Percentiles rank a stretch among this genome's conserved stretches.
Conservation (phyloP, 2,888 invertebrate species). For the Dysmachus trigonus region DNA sequence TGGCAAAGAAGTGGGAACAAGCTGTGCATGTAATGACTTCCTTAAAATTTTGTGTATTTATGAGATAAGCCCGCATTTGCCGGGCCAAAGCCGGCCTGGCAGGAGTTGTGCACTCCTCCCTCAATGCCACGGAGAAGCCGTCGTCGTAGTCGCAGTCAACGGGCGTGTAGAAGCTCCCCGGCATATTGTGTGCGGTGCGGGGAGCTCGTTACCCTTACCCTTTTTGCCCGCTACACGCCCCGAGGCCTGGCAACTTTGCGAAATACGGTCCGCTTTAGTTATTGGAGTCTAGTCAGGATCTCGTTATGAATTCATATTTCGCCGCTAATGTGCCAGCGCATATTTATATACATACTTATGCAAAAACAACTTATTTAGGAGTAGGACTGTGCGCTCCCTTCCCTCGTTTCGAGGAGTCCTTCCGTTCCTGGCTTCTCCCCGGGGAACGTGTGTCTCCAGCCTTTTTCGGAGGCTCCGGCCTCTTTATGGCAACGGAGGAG, state of each 20-base stretch:
- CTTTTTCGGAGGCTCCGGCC: background rate
- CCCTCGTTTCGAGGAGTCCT: background rate
- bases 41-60: slow-evolving; percentile 41
- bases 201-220: slow-evolving; percentile 18
- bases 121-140: background rate
- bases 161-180: background rate
- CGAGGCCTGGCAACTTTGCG: background rate
- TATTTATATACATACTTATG: slow-evolving; percentile 40
- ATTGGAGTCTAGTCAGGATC: slow-evolving; percentile 48
- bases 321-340: slow-evolving; percentile 43
- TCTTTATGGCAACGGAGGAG: slow-evolving; percentile 20
- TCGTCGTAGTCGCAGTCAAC: background rate
- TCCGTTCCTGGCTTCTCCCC: background rate
- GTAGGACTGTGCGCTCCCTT: background rate
- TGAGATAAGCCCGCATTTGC: slow-evolving; percentile 23
- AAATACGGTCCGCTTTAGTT: slow-evolving; percentile 36
- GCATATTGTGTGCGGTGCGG: too few relatives aligned
- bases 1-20: slow-evolving; percentile 41
- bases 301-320: slow-evolving; percentile 48
- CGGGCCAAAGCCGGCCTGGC: background rate
- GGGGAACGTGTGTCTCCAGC: slow-evolving; percentile 1
- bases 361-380: slow-evolving; percentile 43
- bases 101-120: background rate
- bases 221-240: background rate
- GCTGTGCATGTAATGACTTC: slow-evolving; percentile 44